Percentiles rank a stretch among this genome's conserved stretches.
phyloP scores from a whole-genome alignment of 2,113 vertebrate genomes.

The Gasterosteus nipponicus region DNA sequence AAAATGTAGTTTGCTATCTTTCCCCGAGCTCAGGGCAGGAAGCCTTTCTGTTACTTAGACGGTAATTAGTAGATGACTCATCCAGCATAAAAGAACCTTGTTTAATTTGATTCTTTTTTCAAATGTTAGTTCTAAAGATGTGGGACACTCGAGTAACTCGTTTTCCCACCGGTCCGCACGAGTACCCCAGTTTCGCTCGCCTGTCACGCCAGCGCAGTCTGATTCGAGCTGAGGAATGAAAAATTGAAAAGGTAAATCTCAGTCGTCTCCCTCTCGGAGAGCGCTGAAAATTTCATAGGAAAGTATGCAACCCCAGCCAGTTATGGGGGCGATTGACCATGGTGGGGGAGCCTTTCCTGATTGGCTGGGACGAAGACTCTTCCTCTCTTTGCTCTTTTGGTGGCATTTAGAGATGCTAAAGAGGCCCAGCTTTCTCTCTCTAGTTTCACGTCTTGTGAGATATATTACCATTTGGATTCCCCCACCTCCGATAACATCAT shows the following conservation, averaged over 20 bases:
- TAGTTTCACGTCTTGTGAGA: not conserved
- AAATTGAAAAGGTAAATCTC: conserved; percentile 74
- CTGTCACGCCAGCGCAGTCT: conserved; percentile 63
- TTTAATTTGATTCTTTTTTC: not conserved
- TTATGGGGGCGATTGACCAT: conserved; percentile 36
- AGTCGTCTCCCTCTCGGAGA: conserved; percentile 53
- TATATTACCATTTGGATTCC: not conserved
- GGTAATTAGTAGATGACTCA: conserved; percentile 57
- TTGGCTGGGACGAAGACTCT: conserved; percentile 43
- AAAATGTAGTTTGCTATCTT: not conserved
- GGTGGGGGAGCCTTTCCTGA: conserved; percentile 41
- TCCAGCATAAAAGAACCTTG: conserved; percentile 20
- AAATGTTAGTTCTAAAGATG: conserved; percentile 32
- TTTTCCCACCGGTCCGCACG: conserved; percentile 52
- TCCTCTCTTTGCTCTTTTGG: conserved; percentile 46
- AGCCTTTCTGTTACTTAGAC: conserved; percentile 33
- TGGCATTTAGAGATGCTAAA: conserved; percentile 38
- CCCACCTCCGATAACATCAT: conserved; percentile 21
- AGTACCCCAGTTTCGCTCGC: conserved; percentile 48
- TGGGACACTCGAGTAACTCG: conserved; percentile 54
- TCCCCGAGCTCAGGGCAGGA: not conserved
- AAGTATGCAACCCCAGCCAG: conserved; percentile 66
- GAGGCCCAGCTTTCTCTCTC: not conserved
- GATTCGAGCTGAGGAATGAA: conserved; percentile 75
- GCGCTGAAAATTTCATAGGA: conserved; percentile 80